Base-by-base conservation (phyloP, 2,797 vertebrate species). In the Bucorvus abyssinicus region DNA sequence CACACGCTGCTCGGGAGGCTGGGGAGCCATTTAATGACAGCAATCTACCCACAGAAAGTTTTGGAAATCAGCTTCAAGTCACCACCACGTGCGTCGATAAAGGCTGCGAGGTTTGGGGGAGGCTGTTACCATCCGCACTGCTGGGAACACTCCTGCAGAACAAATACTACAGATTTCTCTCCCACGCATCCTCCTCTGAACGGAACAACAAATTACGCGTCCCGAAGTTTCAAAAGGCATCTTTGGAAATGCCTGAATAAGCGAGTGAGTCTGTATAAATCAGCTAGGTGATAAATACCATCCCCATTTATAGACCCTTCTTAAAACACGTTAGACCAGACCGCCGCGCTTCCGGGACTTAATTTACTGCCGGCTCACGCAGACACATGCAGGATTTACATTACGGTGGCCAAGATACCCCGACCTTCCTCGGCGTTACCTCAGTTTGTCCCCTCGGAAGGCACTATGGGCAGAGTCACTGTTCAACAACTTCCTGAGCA, bases 401-500 rank as follows among this genome's bases (percentile, higher is more conserved):
- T 55, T 47, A 65, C 3, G 3, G n/a, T 73, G 67, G 53, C 69
- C 84, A 86, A 38, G 69, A 32, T 2, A 57, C 2, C 38, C 65
- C 26, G 7, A 4, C 19, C 19, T 67, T 61, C 45, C 87, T 57
- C 81, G 82, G 59, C 38, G 4, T 18, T 45, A 69, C 90, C 80
- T 92, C 90, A 73, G 71, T 87, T 93, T 69, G 79, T n/a, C 40
- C 89, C 90, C 91, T 93, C 56, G 8, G 86, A 84, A 95, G 92
- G 70, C 64, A 64, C 87, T 18, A 20, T 2, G 34, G 89, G 56
- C 59, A 92, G 60, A 8, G 1, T 34, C 59, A 36, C 53, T 50
- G 68, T n/a, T 45, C 82, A 65, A 93, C 95, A 96, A n/a, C 91
- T 95, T 96, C 97, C 97, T 93, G 90, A 97, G 93, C 88, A 84